Conservation (phyloP, 2,113 vertebrate species). For the Sciurus niger region DNA sequence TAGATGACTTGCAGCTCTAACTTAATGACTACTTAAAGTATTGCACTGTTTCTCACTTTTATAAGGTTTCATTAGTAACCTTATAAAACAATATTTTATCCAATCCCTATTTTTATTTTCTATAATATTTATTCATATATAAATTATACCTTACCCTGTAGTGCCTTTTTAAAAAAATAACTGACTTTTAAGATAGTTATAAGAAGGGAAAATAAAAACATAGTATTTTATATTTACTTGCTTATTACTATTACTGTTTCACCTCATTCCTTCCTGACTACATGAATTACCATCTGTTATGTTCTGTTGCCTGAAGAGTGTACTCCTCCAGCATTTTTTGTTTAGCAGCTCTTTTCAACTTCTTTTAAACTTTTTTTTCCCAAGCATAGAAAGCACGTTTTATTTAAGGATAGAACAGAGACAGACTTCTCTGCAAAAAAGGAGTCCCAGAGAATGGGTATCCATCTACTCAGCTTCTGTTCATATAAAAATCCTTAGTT, state of each 20-base stretch:
- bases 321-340: slow-evolving; percentile 18
- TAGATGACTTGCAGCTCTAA: not conserved
- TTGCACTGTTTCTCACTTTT: not conserved
- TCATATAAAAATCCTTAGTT: not conserved
- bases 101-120: not conserved
- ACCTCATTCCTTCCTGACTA: not conserved
- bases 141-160: not conserved
- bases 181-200: not conserved
- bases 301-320: not conserved
- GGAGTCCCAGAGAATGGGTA: too few relatives aligned
- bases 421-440: too few relatives aligned
- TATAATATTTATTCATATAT: not conserved
- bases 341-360: not conserved
- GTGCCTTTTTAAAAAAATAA: not conserved
- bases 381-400: too few relatives aligned
- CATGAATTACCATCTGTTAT: not conserved
- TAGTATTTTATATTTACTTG: not conserved
- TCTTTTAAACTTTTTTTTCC: not conserved
- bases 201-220: not conserved
- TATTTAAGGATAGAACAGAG: too few relatives aligned
- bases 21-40: slow-evolving; percentile 10
- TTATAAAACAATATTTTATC: slow-evolving; percentile 19
- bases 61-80: not conserved
- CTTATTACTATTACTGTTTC: slow-evolving; percentile 28
- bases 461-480: not conserved